phyloP scores from a whole-genome alignment of 2,113 vertebrate species.

The Delphinapterus leucas region DNA sequence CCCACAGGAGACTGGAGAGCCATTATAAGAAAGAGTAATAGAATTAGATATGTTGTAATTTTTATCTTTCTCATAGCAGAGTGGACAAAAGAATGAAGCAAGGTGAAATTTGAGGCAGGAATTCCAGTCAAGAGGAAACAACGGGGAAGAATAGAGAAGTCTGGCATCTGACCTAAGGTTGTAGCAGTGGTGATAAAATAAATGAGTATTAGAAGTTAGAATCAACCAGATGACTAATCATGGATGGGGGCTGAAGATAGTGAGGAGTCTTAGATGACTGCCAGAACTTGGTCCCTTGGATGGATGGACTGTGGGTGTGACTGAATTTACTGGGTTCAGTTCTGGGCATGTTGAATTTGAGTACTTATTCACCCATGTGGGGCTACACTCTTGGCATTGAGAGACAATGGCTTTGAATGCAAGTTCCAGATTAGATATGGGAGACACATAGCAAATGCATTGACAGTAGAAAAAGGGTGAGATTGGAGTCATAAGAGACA shows the following conservation, averaged over 20 bases:
- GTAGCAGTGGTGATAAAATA: background rate
- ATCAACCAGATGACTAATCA: background rate
- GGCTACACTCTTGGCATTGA: background rate
- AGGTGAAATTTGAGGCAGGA: background rate
- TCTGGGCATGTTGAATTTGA: background rate
- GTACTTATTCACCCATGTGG: background rate
- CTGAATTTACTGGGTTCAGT: background rate
- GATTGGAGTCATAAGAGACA: background rate
- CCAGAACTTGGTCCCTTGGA: background rate
- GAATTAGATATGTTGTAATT: background rate
- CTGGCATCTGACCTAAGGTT: background rate
- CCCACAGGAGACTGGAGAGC: background rate
- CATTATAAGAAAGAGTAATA: background rate
- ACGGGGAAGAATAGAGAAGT: background rate
- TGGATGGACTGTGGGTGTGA: too few species aligned
- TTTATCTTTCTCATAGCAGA: background rate
- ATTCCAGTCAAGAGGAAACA: background rate
- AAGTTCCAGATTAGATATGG: background rate
- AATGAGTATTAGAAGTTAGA: background rate
- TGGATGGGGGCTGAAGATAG: background rate
- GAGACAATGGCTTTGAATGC: background rate
- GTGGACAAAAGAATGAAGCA: background rate
- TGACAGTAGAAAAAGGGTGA: background rate
- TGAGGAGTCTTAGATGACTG: background rate
- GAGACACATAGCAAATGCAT: background rate